These are phyloP conservation scores for Entomobrya multifasciata DNA, from an alignment of 2,888 invertebrate genomes.

Conservation along the genomic window DNA sequence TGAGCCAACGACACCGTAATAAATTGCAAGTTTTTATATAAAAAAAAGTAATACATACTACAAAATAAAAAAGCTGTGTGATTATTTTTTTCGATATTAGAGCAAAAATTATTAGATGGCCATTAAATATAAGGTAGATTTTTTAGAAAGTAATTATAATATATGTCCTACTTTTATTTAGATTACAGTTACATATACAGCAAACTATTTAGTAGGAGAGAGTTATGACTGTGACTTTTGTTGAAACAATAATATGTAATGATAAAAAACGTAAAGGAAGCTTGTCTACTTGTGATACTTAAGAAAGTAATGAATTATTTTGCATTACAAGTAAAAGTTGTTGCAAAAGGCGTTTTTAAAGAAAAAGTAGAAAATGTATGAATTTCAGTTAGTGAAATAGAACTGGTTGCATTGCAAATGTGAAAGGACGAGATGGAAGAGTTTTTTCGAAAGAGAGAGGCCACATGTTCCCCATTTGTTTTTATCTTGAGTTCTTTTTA, in stretches of 20 bases:
- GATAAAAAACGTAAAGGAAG: too few relatives aligned
- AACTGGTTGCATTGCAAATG: too few relatives aligned
- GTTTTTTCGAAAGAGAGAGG: conserved; percentile 4
- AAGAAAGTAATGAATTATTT: too few relatives aligned
- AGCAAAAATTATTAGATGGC: neutral
- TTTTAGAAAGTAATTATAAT: neutral
- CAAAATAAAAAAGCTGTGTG: neutral
- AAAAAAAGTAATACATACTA: neutral
- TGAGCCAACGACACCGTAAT: conserved; percentile 44
- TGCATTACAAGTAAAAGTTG: too few relatives aligned
- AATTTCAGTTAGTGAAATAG: too few relatives aligned
- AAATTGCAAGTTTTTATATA: conserved; percentile 1
- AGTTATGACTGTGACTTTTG: too few relatives aligned
- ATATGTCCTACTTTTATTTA: neutral
- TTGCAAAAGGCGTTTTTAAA: too few relatives aligned
- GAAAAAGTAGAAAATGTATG: too few relatives aligned
- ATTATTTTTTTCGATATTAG: neutral
- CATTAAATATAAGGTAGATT: neutral
- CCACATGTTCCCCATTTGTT: conserved; percentile 17
- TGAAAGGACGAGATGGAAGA: neutral
- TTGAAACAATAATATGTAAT: too few relatives aligned
- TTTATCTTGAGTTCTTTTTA: neutral
- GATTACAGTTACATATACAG: too few relatives aligned
- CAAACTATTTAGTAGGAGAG: too few relatives aligned
- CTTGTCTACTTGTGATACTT: too few relatives aligned